These are phyloP conservation scores for Sinella curviseta DNA, from an alignment of 1,140 invertebrate species.

Conservation along the genomic window DNA sequence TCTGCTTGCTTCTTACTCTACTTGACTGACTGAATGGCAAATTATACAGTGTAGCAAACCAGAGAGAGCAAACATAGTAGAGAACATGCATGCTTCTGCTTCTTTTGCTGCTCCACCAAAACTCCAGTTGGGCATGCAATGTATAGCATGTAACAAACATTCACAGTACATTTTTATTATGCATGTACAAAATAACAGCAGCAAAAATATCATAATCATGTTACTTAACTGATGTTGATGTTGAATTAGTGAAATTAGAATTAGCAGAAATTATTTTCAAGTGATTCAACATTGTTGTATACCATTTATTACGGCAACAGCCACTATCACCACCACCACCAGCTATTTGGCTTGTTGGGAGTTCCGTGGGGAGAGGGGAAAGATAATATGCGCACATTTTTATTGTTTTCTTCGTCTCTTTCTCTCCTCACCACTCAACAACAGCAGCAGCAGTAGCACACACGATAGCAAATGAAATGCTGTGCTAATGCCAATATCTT, in stretches of 20 bases:
- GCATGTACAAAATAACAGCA: too few species aligned
- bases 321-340: not conserved
- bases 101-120: not conserved
- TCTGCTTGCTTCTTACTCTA: too few species aligned
- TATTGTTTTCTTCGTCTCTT: too few species aligned
- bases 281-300: too few species aligned
- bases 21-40: not conserved
- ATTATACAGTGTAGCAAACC: not conserved
- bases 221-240: not conserved
- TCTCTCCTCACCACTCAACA: too few species aligned
- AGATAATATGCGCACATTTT: too few species aligned
- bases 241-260: constrained; percentile 24
- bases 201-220: not conserved
- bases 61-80: not conserved
- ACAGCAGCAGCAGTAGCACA: too few species aligned
- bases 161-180: too few species aligned
- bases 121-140: constrained; percentile 18
- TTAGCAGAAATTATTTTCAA: constrained; percentile 19
- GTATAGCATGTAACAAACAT: too few species aligned
- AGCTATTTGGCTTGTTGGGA: too few species aligned
- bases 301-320: not conserved
- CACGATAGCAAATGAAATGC: too few species aligned
- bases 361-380: too few species aligned
- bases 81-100: not conserved
- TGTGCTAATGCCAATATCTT: not conserved